Conservation (phyloP, 2,113 vertebrate species). For the Lophius piscatorius region DNA sequence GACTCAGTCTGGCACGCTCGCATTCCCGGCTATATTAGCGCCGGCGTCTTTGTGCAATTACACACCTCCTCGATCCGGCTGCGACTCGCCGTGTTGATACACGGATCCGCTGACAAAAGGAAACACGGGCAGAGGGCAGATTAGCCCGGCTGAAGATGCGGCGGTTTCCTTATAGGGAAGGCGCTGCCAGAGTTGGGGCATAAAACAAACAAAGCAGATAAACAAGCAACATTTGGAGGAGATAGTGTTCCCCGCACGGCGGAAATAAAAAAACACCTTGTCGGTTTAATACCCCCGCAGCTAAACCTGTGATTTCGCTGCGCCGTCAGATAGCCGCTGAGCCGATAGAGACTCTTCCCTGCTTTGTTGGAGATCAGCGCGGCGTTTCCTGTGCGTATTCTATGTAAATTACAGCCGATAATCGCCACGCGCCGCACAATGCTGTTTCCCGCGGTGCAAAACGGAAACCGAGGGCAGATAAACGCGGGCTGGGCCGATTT, state of each 20-base stretch:
- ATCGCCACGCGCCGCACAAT: constrained; percentile 80
- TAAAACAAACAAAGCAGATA: constrained; percentile 80
- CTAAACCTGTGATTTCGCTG: constrained; percentile 79
- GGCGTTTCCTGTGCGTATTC: constrained; percentile 80
- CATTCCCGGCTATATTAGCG: constrained; percentile 55
- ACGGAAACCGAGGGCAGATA: constrained; percentile 78
- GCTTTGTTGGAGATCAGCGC: constrained; percentile 78
- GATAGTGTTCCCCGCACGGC: constrained; percentile 71
- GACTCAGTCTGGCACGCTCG: constrained; percentile 65
- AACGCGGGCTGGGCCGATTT: constrained; percentile 80
- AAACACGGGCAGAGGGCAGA: constrained; percentile 73
- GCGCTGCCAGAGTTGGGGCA: constrained; percentile 63
- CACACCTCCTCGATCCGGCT: constrained; percentile 71
- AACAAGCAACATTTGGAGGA: constrained; percentile 77
- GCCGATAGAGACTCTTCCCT: constrained; percentile 74
- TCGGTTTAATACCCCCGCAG: constrained; percentile 79
- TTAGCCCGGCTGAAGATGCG: constrained; percentile 69
- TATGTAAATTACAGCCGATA: constrained; percentile 84
- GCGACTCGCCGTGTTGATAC: constrained; percentile 75
- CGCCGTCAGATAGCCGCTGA: constrained; percentile 76
- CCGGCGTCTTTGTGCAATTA: constrained; percentile 73
- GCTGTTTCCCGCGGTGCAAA: constrained; percentile 77
- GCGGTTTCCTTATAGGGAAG: constrained; percentile 55
- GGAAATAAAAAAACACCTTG: constrained; percentile 73
- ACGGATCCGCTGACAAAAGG: constrained; percentile 76